Evolutionary conservation across 2,888 invertebrate species (phyloP).

Genomic region (Heterodera filipjevi): DNA sequence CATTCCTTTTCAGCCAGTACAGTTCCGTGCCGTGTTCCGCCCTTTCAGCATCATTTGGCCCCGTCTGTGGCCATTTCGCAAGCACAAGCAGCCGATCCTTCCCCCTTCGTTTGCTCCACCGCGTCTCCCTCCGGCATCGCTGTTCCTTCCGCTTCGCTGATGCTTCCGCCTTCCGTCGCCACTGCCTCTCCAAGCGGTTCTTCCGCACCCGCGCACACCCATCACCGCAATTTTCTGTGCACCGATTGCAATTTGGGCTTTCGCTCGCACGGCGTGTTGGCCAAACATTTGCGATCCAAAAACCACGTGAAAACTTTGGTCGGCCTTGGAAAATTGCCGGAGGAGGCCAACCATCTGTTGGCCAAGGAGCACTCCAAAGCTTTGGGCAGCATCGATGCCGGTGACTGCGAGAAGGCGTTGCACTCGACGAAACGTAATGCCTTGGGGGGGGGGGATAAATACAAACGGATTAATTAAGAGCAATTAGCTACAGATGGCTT

Average conservation of each 20-base stretch:
- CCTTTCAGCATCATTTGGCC: background rate
- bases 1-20: background rate
- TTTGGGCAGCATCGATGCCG: slow-evolving; percentile 92
- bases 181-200: background rate
- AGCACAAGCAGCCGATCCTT: background rate
- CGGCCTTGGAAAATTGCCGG: slow-evolving; percentile 86
- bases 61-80: background rate
- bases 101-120: background rate
- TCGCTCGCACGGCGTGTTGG: slow-evolving; percentile 88
- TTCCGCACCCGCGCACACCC: background rate
- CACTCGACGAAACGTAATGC: slow-evolving; percentile 28
- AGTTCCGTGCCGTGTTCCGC: background rate
- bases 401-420: slow-evolving; percentile 88
- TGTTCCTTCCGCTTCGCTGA: background rate
- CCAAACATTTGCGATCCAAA: slow-evolving; percentile 83
- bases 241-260: slow-evolving; percentile 93
- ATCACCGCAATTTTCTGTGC: slow-evolving; percentile 70
- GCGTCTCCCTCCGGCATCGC: background rate
- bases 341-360: slow-evolving; percentile 87
- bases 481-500: too few relatives aligned
- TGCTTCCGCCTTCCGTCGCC: background rate
- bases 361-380: slow-evolving; percentile 76
- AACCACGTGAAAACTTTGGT: slow-evolving; percentile 67
- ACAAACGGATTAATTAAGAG: too few relatives aligned
- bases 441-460: background rate